Evolutionary conservation across 2,888 invertebrate species (phyloP).

Genomic region (Drosophila mayaguana): DNA sequence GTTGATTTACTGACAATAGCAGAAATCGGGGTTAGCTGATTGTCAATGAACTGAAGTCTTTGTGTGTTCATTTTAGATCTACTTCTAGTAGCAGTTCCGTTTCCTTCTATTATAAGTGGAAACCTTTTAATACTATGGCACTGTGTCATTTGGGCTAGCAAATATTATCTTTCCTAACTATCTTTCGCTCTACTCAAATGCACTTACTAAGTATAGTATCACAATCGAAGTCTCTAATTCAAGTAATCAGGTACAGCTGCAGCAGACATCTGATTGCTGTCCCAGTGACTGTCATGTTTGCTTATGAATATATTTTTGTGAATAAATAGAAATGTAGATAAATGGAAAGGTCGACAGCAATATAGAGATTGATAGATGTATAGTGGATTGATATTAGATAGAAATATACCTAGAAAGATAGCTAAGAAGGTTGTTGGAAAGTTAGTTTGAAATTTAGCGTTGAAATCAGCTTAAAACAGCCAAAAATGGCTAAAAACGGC

Average conservation of each 20-base stretch:
- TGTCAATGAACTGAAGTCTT: background rate
- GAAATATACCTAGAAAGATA: background rate
- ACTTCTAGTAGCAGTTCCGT: background rate
- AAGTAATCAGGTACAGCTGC: slow-evolving; percentile 10
- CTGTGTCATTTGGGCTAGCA: background rate
- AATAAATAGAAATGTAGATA: background rate
- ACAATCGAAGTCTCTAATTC: background rate
- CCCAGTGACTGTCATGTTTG: slow-evolving; percentile 19
- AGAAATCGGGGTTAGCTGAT: background rate
- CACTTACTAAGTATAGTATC: background rate
- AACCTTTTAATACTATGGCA: background rate
- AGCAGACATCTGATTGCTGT: background rate
- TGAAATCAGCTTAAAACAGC: no score
- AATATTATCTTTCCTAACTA: slow-evolving; percentile 14
- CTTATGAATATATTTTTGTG: slow-evolving; percentile 1
- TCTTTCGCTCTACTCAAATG: slow-evolving; percentile 18
- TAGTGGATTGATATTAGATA: background rate
- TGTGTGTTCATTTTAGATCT: background rate
- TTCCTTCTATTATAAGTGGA: background rate
- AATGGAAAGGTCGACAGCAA: background rate
- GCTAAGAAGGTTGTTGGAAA: no score
- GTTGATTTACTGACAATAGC: no score
- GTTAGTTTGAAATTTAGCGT: no score
- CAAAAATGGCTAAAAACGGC: no score
- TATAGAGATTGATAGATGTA: background rate